Base-by-base conservation (phyloP, 2,888 invertebrate species). In the Cetonia aurata region DNA sequence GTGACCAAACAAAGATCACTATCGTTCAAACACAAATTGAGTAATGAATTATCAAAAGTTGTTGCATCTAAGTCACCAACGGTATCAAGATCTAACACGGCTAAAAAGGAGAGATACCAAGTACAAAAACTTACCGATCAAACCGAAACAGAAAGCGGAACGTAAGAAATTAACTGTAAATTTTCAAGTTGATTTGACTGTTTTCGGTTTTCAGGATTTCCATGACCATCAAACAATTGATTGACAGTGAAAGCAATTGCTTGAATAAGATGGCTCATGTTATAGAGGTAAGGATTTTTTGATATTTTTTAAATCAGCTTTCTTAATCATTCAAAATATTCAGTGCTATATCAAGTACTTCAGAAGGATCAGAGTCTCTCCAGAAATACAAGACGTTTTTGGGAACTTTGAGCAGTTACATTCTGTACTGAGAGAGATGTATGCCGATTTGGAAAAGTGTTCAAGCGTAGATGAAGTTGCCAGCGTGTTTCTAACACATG, bases 211-310 rank as follows among this genome's bases (percentile, higher is more conserved):
- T 62, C 65, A 83, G 82, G 62, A 73, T 80, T 57, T 74, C 76
- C 9, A 79, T 77, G 57, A 79, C 82, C 33, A 75, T 81, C 3
- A 79, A 81, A 15, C 83, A 83, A 74, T 72, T 83, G 10, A 75
- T 78, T 68, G 74, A 77, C 8, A 82, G 82, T 4, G 83, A 83
- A 75, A 77, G 75, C 44, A 79, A 78, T 52, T 83, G 82, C 66
- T 77, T 83, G 1, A 71, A 74, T 3, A 80, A 79, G 70, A 74
- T 83, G 62, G 70, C 73, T 31, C 78, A 78, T 74, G 75, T 82
- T 10, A 74, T 83, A 10, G 67, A 73, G 31, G 83, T 83, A 77
- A 77, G 78, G 68, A 70, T 19, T n/a, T 55, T 52, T 31, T 71
- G 3, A 25, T 25, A 25, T 25, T 25, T 3, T 25, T 1, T 25